Base-by-base conservation (phyloP, 2,113 vertebrate species). In the Microtus pennsylvanicus region DNA sequence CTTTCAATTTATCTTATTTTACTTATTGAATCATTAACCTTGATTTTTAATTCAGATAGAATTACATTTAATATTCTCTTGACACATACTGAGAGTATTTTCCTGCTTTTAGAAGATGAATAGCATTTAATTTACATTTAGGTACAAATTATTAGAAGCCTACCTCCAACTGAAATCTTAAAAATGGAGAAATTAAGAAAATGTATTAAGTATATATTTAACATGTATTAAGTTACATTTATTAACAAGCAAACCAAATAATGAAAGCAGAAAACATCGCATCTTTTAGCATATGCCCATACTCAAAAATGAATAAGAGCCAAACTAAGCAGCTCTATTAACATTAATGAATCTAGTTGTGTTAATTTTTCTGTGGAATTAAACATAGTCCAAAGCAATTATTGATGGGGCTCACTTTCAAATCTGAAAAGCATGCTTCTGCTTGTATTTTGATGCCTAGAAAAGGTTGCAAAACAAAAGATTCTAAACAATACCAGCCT, bases 401-500 rank as follows among this genome's bases (percentile, higher is more conserved):
- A 67, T 7, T 33, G 38, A 58, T 50, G n/a, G 33, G 3, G 14
- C 12, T 4, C 61, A 69, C 50, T 75, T 98, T 95, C 83, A 87
- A 45, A 82, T 58, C 92, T 72, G 75, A 93, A 86, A 97, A 97
- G 0, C 7, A 78, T 9, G 19, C n/a, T 28, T 97, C 42, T 69
- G 6, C 42, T 21, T 2, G 0, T 81, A 47, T 95, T 97, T 90
- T 38, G 17, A 38, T 93, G 89, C 55, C 67, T 52, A 33, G 33
- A n/a, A 89, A 47, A 96, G 55, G 47, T 97, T 94, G 83, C 35
- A 85, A 86, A 95, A 96, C 83, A 24, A 96, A 42, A 70, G 7
- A 42, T 52, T 97, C 92, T 94, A 95, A 97, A 92, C 76, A 88
- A 80, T 77, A 81, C 52, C 90, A 97, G 69, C 7, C 95, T 94